A percentile compares a stretch with the other conserved stretches of the same genome.
Evolutionary conservation across 2,888 invertebrate genomes (phyloP).

Genomic region (Melieria picta): DNA sequence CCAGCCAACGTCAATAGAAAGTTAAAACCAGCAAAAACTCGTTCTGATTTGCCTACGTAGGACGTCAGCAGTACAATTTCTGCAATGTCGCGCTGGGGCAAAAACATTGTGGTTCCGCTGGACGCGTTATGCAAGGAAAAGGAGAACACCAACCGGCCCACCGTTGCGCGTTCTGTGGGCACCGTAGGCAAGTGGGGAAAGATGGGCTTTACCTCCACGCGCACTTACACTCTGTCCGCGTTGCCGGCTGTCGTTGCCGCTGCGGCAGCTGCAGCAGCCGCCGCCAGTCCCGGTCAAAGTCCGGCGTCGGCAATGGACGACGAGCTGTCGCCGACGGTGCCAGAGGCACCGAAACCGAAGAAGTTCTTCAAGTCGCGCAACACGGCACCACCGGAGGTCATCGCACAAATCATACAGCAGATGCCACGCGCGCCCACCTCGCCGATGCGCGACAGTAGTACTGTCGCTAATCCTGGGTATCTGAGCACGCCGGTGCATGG

Average conservation of each 20-base stretch:
- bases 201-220: conserved; percentile 90
- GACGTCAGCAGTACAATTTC: neutral
- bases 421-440: conserved; percentile 57
- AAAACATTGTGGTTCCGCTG: conserved; percentile 74
- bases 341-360: conserved; percentile 77
- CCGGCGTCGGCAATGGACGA: conserved; percentile 56
- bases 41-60: conserved; percentile 22
- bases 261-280: conserved; percentile 46
- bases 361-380: conserved; percentile 92
- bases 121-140: conserved; percentile 74
- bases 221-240: conserved; percentile 68
- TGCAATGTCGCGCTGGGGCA: conserved; percentile 73
- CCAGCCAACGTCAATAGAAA: conserved; percentile 2
- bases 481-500: conserved; percentile 40
- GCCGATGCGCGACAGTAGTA: conserved; percentile 56
- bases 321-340: conserved; percentile 57
- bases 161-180: conserved; percentile 88
- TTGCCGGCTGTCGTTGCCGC: conserved; percentile 53
- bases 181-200: conserved; percentile 95
- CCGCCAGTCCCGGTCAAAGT: conserved; percentile 52
- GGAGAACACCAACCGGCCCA: conserved; percentile 86
- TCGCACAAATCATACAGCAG: conserved; percentile 63
- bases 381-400: conserved; percentile 69
- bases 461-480: conserved; percentile 33
- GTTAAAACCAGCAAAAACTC: conserved; percentile 23